Base-by-base conservation (phyloP, 2,113 vertebrate species). In the Muntiacus reevesi region DNA sequence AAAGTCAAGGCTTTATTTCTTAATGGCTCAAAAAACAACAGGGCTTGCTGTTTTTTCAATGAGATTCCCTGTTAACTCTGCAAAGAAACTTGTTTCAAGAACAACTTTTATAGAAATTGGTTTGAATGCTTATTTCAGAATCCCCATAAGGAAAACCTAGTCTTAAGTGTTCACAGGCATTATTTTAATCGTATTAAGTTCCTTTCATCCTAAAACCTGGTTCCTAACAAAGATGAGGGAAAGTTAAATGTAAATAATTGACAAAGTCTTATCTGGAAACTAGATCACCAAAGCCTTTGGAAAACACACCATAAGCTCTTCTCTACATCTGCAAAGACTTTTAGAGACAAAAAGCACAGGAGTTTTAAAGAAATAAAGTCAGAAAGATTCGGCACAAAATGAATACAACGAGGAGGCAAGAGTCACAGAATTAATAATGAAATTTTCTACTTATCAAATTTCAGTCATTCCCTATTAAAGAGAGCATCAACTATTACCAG, bases 11-110 rank as follows among this genome's bases (percentile, higher is more conserved):
- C 21, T 87, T 93, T 36, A 54, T 92, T 96, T 87, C 92, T 94
- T 86, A 81, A 47, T 50, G 74, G 13, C 45, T 89, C 71, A 64
- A 27, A 94, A 59, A 89, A 95, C 50, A 54, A 55, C 15, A 54
- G 25, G 36, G 45, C 28, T 91, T 78, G 30, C 19, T 15, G 7
- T 90, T 67, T 50, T 45, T 76, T 74, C 5, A 62, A 23, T 11
- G 28, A 59, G 7, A 27, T 71, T 82, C 67, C 88, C 55, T 45
- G 3, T 33, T 33, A 50, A 79, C 87, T 94, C 50, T 14, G 54
- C 81, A 87, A 87, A 93, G 87, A 95, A 97, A 98, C 78, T 98
- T 98, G 95, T 95, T 85, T 36, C 74, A 93, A 92, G 52, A 59
- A 28, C 76, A 89, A 91, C 81, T 81, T 95, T 36, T 50, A 40